Conservation (phyloP, 2,797 vertebrate species). For the Dallia pectoralis region DNA sequence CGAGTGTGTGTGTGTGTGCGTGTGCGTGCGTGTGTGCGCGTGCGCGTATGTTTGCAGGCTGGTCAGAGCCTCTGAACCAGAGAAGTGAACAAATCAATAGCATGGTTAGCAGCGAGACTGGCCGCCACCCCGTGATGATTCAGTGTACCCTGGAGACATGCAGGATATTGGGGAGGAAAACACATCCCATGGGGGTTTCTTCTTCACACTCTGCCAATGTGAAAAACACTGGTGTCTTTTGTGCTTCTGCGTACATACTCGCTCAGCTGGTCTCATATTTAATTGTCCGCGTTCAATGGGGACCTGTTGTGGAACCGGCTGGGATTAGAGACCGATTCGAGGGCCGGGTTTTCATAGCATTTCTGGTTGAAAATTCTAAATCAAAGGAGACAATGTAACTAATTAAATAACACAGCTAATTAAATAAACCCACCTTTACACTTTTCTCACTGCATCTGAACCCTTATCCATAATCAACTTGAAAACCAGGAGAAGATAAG, state of each 20-base stretch:
- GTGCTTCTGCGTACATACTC: neutral
- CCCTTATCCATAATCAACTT: neutral
- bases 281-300: neutral
- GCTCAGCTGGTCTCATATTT: neutral
- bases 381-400: too few relatives aligned
- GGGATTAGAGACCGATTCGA: too few relatives aligned
- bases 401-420: too few relatives aligned
- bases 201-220: neutral
- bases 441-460: too few relatives aligned
- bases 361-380: too few relatives aligned
- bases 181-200: constrained; percentile 21
- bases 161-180: constrained; percentile 46
- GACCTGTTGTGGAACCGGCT: neutral
- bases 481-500: neutral
- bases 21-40: neutral
- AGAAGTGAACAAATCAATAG: constrained; percentile 65
- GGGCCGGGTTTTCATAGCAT: too few relatives aligned
- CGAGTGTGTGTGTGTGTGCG: neutral
- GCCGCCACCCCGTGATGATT: constrained; percentile 20
- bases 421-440: too few relatives aligned
- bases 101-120: constrained; percentile 24
- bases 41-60: constrained; percentile 3
- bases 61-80: constrained; percentile 49
- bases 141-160: constrained; percentile 37
- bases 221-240: neutral